These are phyloP conservation scores for Myotis lucifugus DNA, from an alignment of 2,113 vertebrate genomes.

Conservation along the genomic window DNA sequence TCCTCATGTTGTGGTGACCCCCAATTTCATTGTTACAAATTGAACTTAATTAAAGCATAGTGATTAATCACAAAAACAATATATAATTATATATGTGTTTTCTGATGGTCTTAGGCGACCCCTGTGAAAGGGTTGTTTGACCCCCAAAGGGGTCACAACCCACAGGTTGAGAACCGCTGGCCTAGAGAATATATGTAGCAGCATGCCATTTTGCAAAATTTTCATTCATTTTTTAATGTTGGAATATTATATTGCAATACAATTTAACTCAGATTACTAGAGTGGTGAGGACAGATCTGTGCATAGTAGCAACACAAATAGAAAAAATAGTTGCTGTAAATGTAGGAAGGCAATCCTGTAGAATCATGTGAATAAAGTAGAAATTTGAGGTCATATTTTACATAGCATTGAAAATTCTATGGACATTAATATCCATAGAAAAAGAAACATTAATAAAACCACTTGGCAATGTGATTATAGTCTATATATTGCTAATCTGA, in stretches of 20 bases:
- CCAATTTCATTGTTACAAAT: too few relatives aligned
- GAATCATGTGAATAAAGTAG: not conserved
- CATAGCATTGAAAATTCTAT: not conserved
- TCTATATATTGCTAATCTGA: not conserved
- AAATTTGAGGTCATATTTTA: not conserved
- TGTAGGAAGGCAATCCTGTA: not conserved
- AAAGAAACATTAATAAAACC: slow-evolving; percentile 32
- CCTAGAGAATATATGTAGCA: not conserved
- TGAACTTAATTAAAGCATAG: too few relatives aligned
- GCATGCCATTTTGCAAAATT: not conserved
- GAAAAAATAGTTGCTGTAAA: not conserved
- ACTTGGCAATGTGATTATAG: not conserved
- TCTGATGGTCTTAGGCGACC: too few relatives aligned
- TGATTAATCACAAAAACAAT: too few relatives aligned
- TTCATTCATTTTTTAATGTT: not conserved
- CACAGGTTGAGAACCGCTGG: too few relatives aligned
- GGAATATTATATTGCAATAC: not conserved
- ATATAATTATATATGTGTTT: too few relatives aligned
- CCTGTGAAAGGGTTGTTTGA: too few relatives aligned
- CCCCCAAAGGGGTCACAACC: too few relatives aligned
- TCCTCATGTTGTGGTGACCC: too few relatives aligned
- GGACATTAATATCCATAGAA: not conserved
- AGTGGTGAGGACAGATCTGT: not conserved
- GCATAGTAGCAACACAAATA: not conserved
- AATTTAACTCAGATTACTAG: not conserved